Evolutionary conservation across 1,140 invertebrate genomes (phyloP).

Genomic region (Polypedilum pembai): DNA sequence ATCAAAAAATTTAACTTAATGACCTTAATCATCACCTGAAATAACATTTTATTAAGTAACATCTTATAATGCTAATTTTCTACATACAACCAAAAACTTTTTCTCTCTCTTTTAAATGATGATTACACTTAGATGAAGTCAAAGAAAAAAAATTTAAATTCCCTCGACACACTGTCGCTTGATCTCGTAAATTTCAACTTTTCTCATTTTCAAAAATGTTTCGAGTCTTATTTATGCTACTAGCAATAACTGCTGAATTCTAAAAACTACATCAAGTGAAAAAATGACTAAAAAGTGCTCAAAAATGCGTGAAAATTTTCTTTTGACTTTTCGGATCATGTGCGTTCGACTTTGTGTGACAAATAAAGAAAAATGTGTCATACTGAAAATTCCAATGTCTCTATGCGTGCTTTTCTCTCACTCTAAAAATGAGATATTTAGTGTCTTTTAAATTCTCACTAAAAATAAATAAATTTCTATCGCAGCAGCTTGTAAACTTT

Average conservation of each 20-base stretch:
- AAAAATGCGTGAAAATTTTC: no score
- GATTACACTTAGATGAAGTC: background rate
- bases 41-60: background rate
- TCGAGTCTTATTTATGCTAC: background rate
- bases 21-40: background rate
- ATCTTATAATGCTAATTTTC: conserved; percentile 4
- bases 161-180: background rate
- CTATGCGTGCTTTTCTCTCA: no score
- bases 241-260: background rate
- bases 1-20: no score
- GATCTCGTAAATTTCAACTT: conserved; percentile 1
- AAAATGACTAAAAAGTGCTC: background rate
- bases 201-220: conserved; percentile 9
- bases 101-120: background rate
- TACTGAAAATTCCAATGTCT: no score
- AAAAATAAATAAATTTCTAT: background rate
- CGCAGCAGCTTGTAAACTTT: background rate
- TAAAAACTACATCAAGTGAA: background rate
- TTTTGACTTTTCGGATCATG: no score
- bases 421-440: background rate
- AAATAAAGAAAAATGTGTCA: no score
- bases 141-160: background rate
- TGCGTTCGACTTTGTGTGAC: no score
- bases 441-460: background rate
- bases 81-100: background rate